phyloP scores from a whole-genome alignment of 2,888 invertebrate species.

The Sphecodes monilicornis region DNA sequence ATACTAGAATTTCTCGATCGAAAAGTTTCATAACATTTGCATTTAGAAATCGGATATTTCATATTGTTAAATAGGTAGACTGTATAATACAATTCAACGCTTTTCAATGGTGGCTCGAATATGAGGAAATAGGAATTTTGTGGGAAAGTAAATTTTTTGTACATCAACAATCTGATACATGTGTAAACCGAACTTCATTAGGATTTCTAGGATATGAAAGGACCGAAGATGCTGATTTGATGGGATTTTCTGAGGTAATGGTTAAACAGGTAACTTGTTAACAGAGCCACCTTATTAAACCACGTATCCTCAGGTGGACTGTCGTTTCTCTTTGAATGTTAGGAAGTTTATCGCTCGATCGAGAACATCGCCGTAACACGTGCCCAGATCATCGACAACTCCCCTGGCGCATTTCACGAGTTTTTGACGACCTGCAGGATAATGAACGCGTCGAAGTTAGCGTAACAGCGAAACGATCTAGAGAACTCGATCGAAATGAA shows the following conservation, averaged over 20 bases:
- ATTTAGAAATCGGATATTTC: not conserved
- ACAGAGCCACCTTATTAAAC: not conserved
- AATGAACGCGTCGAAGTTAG: too few species aligned
- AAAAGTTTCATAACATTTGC: not conserved
- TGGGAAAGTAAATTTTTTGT: too few species aligned
- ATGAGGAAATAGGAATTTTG: too few species aligned
- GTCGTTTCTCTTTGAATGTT: not conserved
- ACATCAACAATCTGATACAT: too few species aligned
- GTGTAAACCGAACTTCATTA: not conserved
- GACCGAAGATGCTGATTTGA: too few species aligned
- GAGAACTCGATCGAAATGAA: not conserved
- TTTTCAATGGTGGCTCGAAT: too few species aligned
- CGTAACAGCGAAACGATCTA: not conserved
- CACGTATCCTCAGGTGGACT: not conserved
- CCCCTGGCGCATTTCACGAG: not conserved
- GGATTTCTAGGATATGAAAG: too few species aligned
- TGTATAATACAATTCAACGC: too few species aligned
- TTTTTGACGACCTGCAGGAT: not conserved
- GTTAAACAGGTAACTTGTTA: not conserved
- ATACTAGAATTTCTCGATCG: too few species aligned
- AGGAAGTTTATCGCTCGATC: not conserved
- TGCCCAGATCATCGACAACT: not conserved
- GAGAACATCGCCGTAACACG: not conserved
- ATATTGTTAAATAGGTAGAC: too few species aligned
- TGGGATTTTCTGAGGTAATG: not conserved